A percentile compares a stretch with the other conserved stretches of the same genome.
Conservation (phyloP, 2,888 invertebrate species). For the Tillus elongatus region DNA sequence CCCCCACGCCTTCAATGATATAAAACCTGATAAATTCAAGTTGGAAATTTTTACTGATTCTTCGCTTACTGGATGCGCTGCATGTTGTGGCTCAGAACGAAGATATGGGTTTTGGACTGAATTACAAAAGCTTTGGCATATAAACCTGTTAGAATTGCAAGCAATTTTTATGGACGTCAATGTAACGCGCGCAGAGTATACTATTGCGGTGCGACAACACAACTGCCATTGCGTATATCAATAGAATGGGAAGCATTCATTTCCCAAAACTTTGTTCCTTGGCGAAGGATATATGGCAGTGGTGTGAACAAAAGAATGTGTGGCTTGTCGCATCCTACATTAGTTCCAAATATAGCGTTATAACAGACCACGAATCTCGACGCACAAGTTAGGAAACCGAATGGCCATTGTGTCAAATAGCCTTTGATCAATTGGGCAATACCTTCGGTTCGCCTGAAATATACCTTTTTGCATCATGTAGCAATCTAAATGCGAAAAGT, state of each 20-base stretch:
- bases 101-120: slow-evolving; percentile 17
- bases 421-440: slow-evolving; percentile 9
- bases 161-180: slow-evolving; percentile 17
- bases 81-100: slow-evolving; percentile 8
- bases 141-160: slow-evolving; percentile 18
- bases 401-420: slow-evolving; percentile 9
- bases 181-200: slow-evolving; percentile 16
- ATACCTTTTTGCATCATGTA: slow-evolving; percentile 13
- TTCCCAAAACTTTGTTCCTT: slow-evolving; percentile 16
- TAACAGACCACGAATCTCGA: slow-evolving; percentile 9
- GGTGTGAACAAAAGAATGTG: slow-evolving; percentile 10
- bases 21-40: too few species aligned
- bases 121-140: slow-evolving; percentile 11
- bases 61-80: slow-evolving; percentile 19
- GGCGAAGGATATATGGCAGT: slow-evolving; percentile 20
- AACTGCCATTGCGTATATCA: slow-evolving; percentile 20
- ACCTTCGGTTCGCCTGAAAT: slow-evolving; percentile 11
- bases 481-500: slow-evolving; percentile 15
- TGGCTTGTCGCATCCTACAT: slow-evolving; percentile 4
- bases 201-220: slow-evolving; percentile 18
- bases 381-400: slow-evolving; percentile 10
- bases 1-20: too few species aligned
- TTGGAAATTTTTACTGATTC: slow-evolving; percentile 21
- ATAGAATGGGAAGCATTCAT: slow-evolving; percentile 19
- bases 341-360: not conserved